Percentiles rank a stretch among this genome's conserved stretches.
phyloP scores from a whole-genome alignment of 2,113 vertebrate genomes.

The Baryphthengus martii region DNA sequence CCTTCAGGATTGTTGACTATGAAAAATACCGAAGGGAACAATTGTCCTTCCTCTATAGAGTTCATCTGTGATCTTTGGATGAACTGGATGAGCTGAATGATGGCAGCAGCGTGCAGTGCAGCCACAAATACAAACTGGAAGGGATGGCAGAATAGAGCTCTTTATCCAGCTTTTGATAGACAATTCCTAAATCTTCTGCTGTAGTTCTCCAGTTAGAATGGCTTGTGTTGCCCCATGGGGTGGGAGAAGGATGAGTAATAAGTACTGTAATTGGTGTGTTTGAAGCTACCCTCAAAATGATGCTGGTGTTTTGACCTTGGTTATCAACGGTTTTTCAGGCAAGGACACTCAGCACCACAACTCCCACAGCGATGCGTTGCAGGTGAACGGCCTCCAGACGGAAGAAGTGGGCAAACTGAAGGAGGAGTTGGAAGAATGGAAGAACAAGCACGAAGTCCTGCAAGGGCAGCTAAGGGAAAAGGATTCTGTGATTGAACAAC shows the following conservation, averaged over 20 bases:
- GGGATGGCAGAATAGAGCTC: background rate
- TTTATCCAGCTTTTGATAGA: rapidly evolving
- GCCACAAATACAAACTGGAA: background rate
- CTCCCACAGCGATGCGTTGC: slow-evolving; percentile 63
- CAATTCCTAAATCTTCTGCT: background rate
- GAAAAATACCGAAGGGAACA: background rate
- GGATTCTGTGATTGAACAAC: slow-evolving; percentile 79
- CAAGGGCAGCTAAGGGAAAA: slow-evolving; percentile 85
- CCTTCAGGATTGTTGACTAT: rapidly evolving
- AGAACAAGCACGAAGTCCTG: slow-evolving; percentile 77
- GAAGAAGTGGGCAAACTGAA: slow-evolving; percentile 84
- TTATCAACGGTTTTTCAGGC: slow-evolving; percentile 53
- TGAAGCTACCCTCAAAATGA: background rate
- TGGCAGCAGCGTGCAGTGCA: background rate
- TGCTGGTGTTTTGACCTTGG: background rate
- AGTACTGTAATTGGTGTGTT: background rate
- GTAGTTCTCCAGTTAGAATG: background rate
- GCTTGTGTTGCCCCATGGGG: background rate
- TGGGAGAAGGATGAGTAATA: background rate
- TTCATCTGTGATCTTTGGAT: background rate
- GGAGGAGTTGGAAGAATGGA: slow-evolving; percentile 87
- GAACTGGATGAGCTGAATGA: background rate
- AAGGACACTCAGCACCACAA: slow-evolving; percentile 79
- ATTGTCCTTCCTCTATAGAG: background rate
- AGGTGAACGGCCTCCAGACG: slow-evolving; percentile 89